Percentiles rank a stretch among this genome's conserved stretches.
These are phyloP conservation scores for Agapostemon virescens DNA, from an alignment of 2,888 invertebrate species.

Conservation along the genomic window DNA sequence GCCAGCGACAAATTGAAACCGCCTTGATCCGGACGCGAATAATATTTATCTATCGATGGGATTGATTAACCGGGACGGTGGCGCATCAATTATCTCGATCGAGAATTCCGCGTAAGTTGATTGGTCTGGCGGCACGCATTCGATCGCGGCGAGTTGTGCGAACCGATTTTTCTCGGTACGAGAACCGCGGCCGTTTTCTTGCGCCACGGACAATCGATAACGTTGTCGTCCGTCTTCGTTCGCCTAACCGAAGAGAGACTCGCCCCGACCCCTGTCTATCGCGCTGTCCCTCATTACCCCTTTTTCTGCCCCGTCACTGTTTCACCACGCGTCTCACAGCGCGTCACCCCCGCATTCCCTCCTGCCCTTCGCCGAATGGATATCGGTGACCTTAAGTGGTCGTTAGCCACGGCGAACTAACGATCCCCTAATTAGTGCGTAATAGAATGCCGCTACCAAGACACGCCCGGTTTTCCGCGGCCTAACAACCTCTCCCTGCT, in stretches of 20 bases:
- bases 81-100: conserved; percentile 60
- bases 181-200: conserved; percentile 9
- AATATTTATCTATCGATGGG: conserved; percentile 55
- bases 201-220: conserved; percentile 26
- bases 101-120: conserved; percentile 51
- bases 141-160: conserved; percentile 41
- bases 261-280: not conserved
- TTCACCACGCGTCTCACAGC: conserved; percentile 15
- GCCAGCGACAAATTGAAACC: conserved; percentile 34
- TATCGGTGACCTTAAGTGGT: conserved; percentile 54
- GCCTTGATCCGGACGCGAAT: conserved; percentile 20
- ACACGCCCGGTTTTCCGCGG: conserved; percentile 29
- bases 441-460: conserved; percentile 44
- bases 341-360: not conserved
- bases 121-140: conserved; percentile 59
- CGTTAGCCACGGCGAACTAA: conserved; percentile 53
- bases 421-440: conserved; percentile 62
- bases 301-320: conserved; percentile 26
- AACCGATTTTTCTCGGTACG: conserved; percentile 42
- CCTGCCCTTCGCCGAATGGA: conserved; percentile 18
- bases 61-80: conserved; percentile 55
- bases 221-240: conserved; percentile 18
- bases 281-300: conserved; percentile 29
- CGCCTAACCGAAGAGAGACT: not conserved
- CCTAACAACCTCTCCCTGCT: conserved; percentile 42